A percentile compares a stretch with the other conserved stretches of the same genome.
Evolutionary conservation across 2,888 invertebrate species (phyloP).

Genomic region (Synergus japonicus): DNA sequence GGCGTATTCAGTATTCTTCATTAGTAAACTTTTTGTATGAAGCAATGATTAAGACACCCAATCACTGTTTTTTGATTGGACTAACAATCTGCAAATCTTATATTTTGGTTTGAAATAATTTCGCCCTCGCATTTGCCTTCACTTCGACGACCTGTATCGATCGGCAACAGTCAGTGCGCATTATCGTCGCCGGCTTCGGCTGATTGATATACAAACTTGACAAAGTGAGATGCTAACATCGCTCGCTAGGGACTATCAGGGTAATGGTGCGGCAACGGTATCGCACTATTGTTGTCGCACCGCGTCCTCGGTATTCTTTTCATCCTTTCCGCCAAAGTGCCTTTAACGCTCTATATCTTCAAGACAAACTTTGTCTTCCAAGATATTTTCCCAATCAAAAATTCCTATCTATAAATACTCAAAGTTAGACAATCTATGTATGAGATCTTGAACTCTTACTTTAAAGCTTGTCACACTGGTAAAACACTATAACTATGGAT

Average conservation of each 20-base stretch:
- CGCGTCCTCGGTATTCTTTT: slow-evolving; percentile 16
- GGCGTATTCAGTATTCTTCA: no score
- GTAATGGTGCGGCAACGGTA: slow-evolving; percentile 56
- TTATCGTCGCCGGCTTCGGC: slow-evolving; percentile 58
- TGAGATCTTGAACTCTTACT: no score
- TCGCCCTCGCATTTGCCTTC: neutral
- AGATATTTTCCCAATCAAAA: neutral
- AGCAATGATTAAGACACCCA: no score
- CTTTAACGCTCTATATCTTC: neutral
- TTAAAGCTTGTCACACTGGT: no score
- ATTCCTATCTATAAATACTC: neutral
- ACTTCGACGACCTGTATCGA: slow-evolving; percentile 27
- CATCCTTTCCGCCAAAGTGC: slow-evolving; percentile 18
- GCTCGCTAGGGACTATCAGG: slow-evolving; percentile 57
- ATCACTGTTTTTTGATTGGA: neutral
- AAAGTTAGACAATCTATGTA: neutral
- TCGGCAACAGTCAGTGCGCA: slow-evolving; percentile 6
- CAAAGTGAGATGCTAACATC: slow-evolving; percentile 62
- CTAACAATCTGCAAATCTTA: neutral
- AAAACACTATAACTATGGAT: no score
- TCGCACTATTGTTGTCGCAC: slow-evolving; percentile 49
- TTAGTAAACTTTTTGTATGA: no score
- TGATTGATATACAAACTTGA: slow-evolving; percentile 69
- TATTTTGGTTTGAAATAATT: neutral
- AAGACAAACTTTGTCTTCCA: slow-evolving; percentile 14